phyloP scores from a whole-genome alignment of 2,797 vertebrate genomes.

The Monodelphis domestica region DNA sequence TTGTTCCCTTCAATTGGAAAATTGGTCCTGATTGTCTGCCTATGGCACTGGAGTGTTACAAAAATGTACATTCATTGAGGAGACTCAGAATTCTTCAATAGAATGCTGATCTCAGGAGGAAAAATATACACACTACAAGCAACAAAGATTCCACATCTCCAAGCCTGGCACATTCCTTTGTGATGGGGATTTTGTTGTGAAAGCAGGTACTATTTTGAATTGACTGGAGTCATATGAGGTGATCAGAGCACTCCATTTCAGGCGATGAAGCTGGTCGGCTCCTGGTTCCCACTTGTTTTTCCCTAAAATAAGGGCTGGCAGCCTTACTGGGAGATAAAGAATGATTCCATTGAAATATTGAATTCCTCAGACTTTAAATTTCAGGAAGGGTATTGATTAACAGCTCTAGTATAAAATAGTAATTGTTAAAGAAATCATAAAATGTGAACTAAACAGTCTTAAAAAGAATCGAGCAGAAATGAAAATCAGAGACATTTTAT shows the following conservation, averaged over 20 bases:
- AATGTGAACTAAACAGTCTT: conserved; percentile 38
- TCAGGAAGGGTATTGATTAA: conserved; percentile 46
- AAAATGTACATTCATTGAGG: neutral
- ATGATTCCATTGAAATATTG: conserved; percentile 53
- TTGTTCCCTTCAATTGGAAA: conserved; percentile 23
- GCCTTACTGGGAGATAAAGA: conserved; percentile 62
- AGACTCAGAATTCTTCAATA: neutral
- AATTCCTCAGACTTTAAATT: conserved; percentile 48
- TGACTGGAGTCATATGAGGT: accelerated
- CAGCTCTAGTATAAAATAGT: conserved; percentile 16
- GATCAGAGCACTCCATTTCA: neutral
- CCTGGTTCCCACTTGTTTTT: neutral
- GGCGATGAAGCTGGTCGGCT: neutral
- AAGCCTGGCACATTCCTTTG: neutral
- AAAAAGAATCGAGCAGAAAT: conserved; percentile 38
- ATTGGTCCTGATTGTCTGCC: neutral
- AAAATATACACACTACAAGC: neutral
- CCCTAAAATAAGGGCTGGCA: conserved; percentile 38
- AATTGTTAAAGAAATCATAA: conserved; percentile 55
- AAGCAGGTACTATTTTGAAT: neutral
- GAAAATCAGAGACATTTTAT: conserved; percentile 53
- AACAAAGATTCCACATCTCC: neutral
- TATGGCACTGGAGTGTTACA: neutral
- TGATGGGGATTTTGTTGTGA: neutral
- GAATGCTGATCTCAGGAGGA: neutral